Evolutionary conservation across 2,888 invertebrate species (phyloP).

Genomic region (Trileptium ribeirensis): DNA sequence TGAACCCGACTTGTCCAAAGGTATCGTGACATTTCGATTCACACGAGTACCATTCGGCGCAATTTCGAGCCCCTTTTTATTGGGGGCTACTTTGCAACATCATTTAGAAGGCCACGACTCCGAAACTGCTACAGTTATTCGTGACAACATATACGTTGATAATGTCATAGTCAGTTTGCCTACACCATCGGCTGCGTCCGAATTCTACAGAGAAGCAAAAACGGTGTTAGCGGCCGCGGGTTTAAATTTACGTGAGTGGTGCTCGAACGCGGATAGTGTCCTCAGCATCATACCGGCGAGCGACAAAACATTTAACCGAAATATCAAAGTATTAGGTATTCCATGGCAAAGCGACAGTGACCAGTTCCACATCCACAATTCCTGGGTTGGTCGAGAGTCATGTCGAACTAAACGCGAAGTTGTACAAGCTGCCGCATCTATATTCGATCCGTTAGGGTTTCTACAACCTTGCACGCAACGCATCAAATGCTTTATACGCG

Average conservation of each 20-base stretch:
- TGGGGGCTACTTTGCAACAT: background rate
- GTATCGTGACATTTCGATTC: constrained; percentile 33
- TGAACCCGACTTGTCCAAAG: no score
- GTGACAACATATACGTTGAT: constrained; percentile 33
- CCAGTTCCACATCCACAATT: no score
- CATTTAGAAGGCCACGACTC: background rate
- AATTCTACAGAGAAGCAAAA: constrained; percentile 23
- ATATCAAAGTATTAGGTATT: constrained; percentile 16
- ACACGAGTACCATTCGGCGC: constrained; percentile 34
- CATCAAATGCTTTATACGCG: constrained; percentile 39
- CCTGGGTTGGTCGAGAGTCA: background rate
- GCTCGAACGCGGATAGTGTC: background rate
- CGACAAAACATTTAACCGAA: background rate
- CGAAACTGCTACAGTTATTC: background rate
- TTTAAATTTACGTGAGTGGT: constrained; percentile 20
- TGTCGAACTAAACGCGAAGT: constrained; percentile 31
- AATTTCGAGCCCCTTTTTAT: constrained; percentile 30
- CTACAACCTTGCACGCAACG: constrained; percentile 25
- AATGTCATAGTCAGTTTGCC: constrained; percentile 15
- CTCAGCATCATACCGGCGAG: no score
- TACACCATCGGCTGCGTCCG: constrained; percentile 12
- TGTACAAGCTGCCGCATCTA: constrained; percentile 30
- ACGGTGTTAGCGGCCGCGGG: constrained; percentile 13
- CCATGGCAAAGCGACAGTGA: constrained; percentile 3
- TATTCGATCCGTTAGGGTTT: constrained; percentile 37